Evolutionary conservation across 1,140 invertebrate genomes (phyloP), one percentile per base, ranked within the genome.

Genomic region (Cyclargus thomasi): DNA sequence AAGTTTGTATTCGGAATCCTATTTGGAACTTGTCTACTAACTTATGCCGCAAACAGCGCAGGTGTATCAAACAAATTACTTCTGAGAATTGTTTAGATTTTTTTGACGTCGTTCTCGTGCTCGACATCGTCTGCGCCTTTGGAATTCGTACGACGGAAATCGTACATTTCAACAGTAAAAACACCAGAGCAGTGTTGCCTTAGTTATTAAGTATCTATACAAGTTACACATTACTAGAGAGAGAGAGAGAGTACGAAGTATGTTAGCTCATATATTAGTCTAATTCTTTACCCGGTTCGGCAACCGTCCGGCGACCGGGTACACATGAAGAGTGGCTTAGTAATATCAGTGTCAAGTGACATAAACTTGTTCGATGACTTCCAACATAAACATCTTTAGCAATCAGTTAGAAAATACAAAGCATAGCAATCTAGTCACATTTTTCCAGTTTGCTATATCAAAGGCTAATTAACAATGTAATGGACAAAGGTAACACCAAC

Each of bases 1-100:
- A 71, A 68, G 67, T 71, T 71, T 71, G 64, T 59, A 65, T 71
- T 66, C 59, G 64, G 47, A 71, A 71, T 71, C 67, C 70, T 68
- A 63, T 68, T 69, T 71, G 39, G 65, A 71, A 67, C 67, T 68
- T 67, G 39, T 47, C 39, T 47, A 47, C 39, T 47, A 47, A 7
- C 39, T 47, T 47, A 47, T 47, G 39, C 39, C 39, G 39, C 39
- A 47, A 47, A 47, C 39, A 47, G 39, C 39, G 39, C 39, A 47
- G 39, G 39, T 47, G 39, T 47, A 47, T 47, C 39, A 47, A 47
- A 47, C 39, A 16, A 47, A 47, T 29, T 29, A 47, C 39, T 47
- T 47, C 39, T 47, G 39, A 0, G 39, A 16, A 47, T 47, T 1
- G 39, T 47, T 47, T 47, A 47, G 11, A 47, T 47, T 47, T 47